phyloP scores from a whole-genome alignment of 2,888 invertebrate genomes.

The Ditylenchus weischeri region DNA sequence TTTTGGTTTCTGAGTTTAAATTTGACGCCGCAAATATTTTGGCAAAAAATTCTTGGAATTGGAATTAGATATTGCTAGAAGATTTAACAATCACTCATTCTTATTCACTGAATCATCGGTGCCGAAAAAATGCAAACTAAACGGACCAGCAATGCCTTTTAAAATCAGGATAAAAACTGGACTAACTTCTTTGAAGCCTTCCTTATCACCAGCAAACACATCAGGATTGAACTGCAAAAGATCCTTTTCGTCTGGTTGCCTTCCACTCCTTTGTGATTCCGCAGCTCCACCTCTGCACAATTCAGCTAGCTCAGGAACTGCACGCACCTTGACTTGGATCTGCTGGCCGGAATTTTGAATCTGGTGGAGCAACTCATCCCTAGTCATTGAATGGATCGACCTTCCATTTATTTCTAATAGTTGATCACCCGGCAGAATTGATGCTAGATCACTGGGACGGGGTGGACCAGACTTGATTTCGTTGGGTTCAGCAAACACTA shows the following conservation, averaged over 20 bases:
- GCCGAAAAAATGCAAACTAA: too few relatives aligned
- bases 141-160: neutral
- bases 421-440: slow-evolving; percentile 83
- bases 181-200: neutral
- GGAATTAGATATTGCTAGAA: too few relatives aligned
- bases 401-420: slow-evolving; percentile 84
- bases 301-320: slow-evolving; percentile 85
- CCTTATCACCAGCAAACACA: neutral
- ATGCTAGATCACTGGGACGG: slow-evolving; percentile 41
- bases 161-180: neutral
- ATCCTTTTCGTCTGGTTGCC: slow-evolving; percentile 25
- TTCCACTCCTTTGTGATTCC: too few relatives aligned
- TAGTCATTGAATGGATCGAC: slow-evolving; percentile 81
- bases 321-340: slow-evolving; percentile 70
- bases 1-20: too few relatives aligned
- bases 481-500: slow-evolving; percentile 47
- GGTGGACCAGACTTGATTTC: slow-evolving; percentile 42
- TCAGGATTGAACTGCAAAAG: slow-evolving; percentile 26
- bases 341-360: slow-evolving; percentile 61
- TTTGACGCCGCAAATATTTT: too few relatives aligned
- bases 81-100: too few relatives aligned
- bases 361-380: slow-evolving; percentile 77
- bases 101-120: too few relatives aligned
- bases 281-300: slow-evolving; percentile 29
- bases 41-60: too few relatives aligned